Base-by-base conservation (phyloP, 2,888 invertebrate genomes). In the Cancer borealis region DNA sequence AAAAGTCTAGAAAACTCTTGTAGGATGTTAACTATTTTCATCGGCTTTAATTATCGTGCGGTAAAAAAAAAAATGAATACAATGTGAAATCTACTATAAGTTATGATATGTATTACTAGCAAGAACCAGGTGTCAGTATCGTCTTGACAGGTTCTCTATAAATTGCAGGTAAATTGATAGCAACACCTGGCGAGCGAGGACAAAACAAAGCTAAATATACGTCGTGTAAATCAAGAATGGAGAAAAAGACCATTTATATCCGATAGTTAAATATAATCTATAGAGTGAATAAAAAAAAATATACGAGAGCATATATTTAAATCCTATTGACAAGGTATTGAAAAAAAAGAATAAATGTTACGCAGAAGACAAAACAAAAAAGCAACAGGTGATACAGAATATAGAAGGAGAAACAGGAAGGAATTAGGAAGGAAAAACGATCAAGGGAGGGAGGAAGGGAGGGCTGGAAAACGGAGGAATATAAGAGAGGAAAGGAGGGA, bases 181-280 rank as follows among this genome's bases (percentile, higher is more conserved):
- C 26, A 21, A n/a, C 73, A 73, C 73, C 84, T 39, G 84, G 39
- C n/a, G 39, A 3, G 4, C 30, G 14, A 3, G 14, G 30, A 30
- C 84, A 84, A 84, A 84, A 39, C 39, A n/a, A 39, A 39, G 39
- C 39, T 3, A 84, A 84, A 84, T 39, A 14, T 84, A 84, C 39
- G 84, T 39, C 14, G 39, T 17, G 39, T 30, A 30, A 10, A 39
- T 30, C 39, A 39, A 84, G 39, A 39, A 17, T 39, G 39, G 30
- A 39, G 84, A 39, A 84, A 3, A 39, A 84, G n/a, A 84, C 39
- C 30, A 84, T 84, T 84, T 84, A 39, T n/a, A 84, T 84, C 84
- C 12, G 39, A 84, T 84, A 84, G 10, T 39, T 39, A 14, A 73
- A n/a, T 73, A 73, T 26, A 73, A 73, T 21, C 73, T 26, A 10